Base-by-base conservation (phyloP, 1,140 invertebrate genomes). In the Meloidogyne chitwoodi region DNA sequence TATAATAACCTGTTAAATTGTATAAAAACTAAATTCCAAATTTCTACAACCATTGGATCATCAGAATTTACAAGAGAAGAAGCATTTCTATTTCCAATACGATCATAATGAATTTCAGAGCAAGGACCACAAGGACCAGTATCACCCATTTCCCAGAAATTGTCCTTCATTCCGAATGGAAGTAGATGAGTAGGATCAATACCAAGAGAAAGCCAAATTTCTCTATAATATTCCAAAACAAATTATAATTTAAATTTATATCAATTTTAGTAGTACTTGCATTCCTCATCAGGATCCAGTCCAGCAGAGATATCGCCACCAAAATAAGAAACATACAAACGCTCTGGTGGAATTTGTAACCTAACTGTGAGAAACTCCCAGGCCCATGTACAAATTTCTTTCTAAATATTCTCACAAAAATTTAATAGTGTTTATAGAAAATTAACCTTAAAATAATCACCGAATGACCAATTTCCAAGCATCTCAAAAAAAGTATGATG, bases 81-180 rank as follows among this genome's bases (percentile, higher is more conserved):
- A 44, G 94, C 96, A 88, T 96, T 91, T 82, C 95, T 89, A 19
- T 91, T 92, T 38, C 91, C 95, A 0, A 99, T 64, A 16, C 71
- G 48, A 89, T 99, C 97, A 90, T 92, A 99, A 90, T 99, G 96
- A 81, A 99, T 91, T 90, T 99, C 97, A 68, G 96, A 96, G 87
- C 97, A 99, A 26, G 97, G 96, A 5, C 97, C 97, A 91, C 97
- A 99, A 4, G 96, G 97, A 8, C 97, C 96, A 48, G 95, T 97
- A 87, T 99, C 96, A 68, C 97, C 97, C 96, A 99, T 99, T 90
- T 99, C 96, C 97, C 97, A 99, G 89, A 99, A 99, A 88, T 99
- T 99, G 87, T 99, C 96, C 88, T 98, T 98, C 95, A 98, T 98
- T 83, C 90, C 93, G 83, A 96, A 96, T 62, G 95, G 95, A 65